These are phyloP conservation scores for Heliconius hermathena DNA, from an alignment of 1,140 invertebrate genomes.

Conservation along the genomic window DNA sequence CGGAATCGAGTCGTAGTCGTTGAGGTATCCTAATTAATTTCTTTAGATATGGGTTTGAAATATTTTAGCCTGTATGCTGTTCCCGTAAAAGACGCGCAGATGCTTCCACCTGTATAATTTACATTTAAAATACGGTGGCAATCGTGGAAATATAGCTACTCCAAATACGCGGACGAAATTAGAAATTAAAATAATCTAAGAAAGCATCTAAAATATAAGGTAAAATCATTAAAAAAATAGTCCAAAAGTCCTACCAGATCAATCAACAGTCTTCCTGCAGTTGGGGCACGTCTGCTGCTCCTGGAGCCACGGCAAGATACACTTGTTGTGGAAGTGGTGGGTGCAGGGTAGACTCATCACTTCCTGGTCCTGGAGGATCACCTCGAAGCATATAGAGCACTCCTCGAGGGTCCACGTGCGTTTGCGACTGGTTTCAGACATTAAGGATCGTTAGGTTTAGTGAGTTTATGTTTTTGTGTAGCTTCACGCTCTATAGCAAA, in stretches of 20 bases:
- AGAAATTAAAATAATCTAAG: neutral
- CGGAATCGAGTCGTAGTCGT: no score
- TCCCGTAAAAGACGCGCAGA: no score
- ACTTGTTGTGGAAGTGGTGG: conserved; percentile 66
- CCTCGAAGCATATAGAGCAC: conserved; percentile 72
- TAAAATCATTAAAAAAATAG: neutral
- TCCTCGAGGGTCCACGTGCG: conserved; percentile 65
- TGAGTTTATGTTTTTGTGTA: neutral
- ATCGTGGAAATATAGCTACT: no score
- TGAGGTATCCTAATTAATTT: no score
- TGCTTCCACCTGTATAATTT: no score
- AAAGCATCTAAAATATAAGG: neutral
- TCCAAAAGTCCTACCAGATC: neutral
- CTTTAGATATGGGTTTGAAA: no score
- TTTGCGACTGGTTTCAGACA: conserved; percentile 52
- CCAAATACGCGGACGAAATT: no score
- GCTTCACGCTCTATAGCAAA: neutral
- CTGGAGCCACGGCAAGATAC: conserved; percentile 71
- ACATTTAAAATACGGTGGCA: no score
- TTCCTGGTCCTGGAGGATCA: conserved; percentile 61
- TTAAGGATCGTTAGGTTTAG: neutral
- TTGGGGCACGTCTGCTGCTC: conserved; percentile 72
- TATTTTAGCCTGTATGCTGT: no score
- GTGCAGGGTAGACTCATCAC: conserved; percentile 62
- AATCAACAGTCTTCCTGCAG: conserved; percentile 58